These are phyloP conservation scores for Pygoscelis antarcticus DNA, from an alignment of 2,113 vertebrate genomes.

Conservation along the genomic window DNA sequence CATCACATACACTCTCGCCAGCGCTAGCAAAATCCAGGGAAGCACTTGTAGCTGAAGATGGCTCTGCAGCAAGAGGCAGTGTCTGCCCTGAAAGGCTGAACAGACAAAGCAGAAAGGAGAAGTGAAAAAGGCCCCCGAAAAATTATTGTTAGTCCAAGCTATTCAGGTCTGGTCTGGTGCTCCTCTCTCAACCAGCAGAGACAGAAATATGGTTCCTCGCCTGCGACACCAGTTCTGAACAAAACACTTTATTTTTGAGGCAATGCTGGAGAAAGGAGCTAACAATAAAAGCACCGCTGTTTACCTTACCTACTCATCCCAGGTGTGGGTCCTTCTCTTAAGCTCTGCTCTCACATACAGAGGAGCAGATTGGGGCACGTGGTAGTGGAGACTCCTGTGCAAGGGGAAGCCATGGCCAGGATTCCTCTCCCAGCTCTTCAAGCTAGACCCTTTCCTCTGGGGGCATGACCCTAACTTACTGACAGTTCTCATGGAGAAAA, in stretches of 20 bases:
- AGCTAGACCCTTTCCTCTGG: neutral
- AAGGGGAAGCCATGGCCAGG: neutral
- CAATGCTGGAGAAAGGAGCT: neutral
- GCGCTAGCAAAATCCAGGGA: no score
- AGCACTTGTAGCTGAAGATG: neutral
- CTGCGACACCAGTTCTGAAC: neutral
- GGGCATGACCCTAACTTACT: neutral
- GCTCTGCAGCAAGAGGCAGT: neutral
- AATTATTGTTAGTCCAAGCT: neutral
- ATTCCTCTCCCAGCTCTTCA: neutral
- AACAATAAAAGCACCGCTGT: neutral
- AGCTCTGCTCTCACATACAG: neutral
- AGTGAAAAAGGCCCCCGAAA: neutral
- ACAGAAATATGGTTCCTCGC: neutral
- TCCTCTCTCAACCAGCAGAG: neutral
- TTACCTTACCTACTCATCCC: neutral
- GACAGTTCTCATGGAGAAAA: neutral
- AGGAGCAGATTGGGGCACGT: neutral
- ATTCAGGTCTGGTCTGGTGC: neutral
- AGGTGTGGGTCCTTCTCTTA: neutral
- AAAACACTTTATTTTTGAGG: neutral
- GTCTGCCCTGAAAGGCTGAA: neutral
- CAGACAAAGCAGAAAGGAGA: neutral
- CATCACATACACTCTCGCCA: accelerated
- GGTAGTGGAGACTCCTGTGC: neutral